Evolutionary conservation across 2,113 vertebrate genomes (phyloP), one percentile per base, ranked within the genome.

Genomic region (Centrocercus urophasianus): DNA sequence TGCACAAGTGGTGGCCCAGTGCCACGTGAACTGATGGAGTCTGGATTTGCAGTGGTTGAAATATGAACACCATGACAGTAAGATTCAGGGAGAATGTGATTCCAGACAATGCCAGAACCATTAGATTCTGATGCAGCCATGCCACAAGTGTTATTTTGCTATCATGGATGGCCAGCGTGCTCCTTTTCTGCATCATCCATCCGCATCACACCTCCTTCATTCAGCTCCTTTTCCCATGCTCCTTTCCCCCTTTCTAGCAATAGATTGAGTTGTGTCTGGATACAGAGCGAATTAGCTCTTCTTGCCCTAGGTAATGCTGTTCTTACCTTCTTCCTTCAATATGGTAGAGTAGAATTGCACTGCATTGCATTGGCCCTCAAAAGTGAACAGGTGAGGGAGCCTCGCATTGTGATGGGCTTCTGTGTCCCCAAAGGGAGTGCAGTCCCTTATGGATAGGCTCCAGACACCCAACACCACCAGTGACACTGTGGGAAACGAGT

Each of bases 311-410:
- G 0, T 89, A 3, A 4, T 91, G 85, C 75, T 36, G 45, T 91
- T 95, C 90, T 80, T 95, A 89, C 86, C 83, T 92, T 95, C 67
- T 36, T 85, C 36, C 64, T 63, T 72, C 71, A 73, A 91, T 91
- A 66, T n/a, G 75, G 82, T 72, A 86, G 91, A 84, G 52, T n/a
- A 75, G 65, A 87, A 78, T 87, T 75, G 66, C 84, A 81, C 77
- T 77, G 60, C 40, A 47, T 70, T 94, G 73, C 61, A 42, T 40
- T 22, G 57, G 89, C 56, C 28, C 66, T 86, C 52, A 59, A 45
- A 88, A 85, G n/a, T 71, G 63, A 87, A 12, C 22, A 54, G 43
- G 15, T 79, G 78, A 84, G 77, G 70, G 65, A 65, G 79, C 73
- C 40, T 84, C 28, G 47, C 52, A 16, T 67, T 24, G 14, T 19